A percentile compares a stretch with the other conserved stretches of the same genome.
Evolutionary conservation across 2,888 invertebrate species (phyloP).

Genomic region (Phalera bucephala): DNA sequence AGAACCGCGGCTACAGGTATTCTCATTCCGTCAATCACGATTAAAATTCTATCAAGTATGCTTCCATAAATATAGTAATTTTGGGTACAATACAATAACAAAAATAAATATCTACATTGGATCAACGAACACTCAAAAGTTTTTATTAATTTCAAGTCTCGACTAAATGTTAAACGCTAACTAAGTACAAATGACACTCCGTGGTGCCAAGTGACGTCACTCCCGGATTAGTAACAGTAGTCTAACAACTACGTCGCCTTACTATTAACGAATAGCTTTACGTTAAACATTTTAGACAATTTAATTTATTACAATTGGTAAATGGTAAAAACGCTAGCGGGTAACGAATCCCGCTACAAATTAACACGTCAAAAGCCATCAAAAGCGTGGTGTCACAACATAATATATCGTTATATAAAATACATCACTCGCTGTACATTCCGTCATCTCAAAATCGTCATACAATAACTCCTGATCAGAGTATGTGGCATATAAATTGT

Average conservation of each 20-base stretch:
- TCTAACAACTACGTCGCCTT: conserved; percentile 35
- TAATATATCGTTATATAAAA: conserved; percentile 42
- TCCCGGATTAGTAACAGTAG: conserved; percentile 23
- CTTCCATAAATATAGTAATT: conserved; percentile 73
- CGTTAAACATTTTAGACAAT: conserved; percentile 48
- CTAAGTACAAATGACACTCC: conserved; percentile 75
- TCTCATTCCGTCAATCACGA: conserved; percentile 45
- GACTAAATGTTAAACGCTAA: conserved; percentile 74
- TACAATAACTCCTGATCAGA: conserved; percentile 29
- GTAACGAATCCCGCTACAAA: conserved; percentile 55
- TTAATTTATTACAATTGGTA: conserved; percentile 41
- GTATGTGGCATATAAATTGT: conserved; percentile 53
- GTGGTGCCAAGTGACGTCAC: conserved; percentile 37
- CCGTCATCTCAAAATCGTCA: conserved; percentile 39
- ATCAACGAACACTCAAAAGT: conserved; percentile 74
- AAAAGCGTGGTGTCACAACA: conserved; percentile 50
- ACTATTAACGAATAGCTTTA: conserved; percentile 28
- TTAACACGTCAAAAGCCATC: conserved; percentile 60
- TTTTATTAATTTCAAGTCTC: conserved; percentile 67
- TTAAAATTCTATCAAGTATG: conserved; percentile 54
- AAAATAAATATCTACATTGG: conserved; percentile 83
- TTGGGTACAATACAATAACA: conserved; percentile 79
- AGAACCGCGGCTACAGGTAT: conserved; percentile 31
- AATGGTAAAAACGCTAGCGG: conserved; percentile 49
- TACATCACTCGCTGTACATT: conserved; percentile 50